Evolutionary conservation across 2,888 invertebrate genomes (phyloP).

Genomic region (Tuberolachnus salignus): DNA sequence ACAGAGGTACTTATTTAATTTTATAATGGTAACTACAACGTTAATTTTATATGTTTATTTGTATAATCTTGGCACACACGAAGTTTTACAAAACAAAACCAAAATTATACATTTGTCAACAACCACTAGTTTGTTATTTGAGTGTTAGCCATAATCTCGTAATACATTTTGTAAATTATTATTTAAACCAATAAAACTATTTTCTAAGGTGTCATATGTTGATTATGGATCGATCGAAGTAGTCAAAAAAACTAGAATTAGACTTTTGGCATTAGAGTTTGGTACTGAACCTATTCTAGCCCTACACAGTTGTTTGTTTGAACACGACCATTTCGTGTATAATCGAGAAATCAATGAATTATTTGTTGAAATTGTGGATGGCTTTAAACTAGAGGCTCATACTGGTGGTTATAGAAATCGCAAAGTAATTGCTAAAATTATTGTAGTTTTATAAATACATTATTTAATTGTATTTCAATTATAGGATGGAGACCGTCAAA

Average conservation of each 20-base stretch:
- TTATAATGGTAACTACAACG: too few species aligned
- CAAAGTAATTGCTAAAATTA: background rate
- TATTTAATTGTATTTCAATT: background rate
- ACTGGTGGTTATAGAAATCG: background rate
- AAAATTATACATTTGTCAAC: background rate
- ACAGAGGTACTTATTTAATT: too few species aligned
- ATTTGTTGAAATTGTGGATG: slow-evolving; percentile 13
- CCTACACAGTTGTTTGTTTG: slow-evolving; percentile 3
- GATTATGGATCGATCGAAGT: slow-evolving; percentile 43
- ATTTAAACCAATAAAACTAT: too few species aligned
- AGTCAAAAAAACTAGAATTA: slow-evolving; percentile 1
- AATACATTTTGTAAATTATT: too few species aligned
- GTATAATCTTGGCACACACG: too few species aligned
- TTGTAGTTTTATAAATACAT: background rate
- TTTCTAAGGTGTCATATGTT: slow-evolving; percentile 30
- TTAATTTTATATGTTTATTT: background rate
- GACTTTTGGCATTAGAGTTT: slow-evolving; percentile 11
- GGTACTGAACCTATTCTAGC: background rate
- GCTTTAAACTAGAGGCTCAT: background rate
- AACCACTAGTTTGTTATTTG: too few species aligned
- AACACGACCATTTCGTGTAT: background rate
- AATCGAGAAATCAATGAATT: background rate
- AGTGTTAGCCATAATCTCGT: too few species aligned
- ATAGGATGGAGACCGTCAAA: background rate
- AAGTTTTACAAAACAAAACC: too few species aligned